Evolutionary conservation across 2,113 vertebrate species (phyloP), one percentile per base, ranked within the genome.

Genomic region (Barnardius zonarius): DNA sequence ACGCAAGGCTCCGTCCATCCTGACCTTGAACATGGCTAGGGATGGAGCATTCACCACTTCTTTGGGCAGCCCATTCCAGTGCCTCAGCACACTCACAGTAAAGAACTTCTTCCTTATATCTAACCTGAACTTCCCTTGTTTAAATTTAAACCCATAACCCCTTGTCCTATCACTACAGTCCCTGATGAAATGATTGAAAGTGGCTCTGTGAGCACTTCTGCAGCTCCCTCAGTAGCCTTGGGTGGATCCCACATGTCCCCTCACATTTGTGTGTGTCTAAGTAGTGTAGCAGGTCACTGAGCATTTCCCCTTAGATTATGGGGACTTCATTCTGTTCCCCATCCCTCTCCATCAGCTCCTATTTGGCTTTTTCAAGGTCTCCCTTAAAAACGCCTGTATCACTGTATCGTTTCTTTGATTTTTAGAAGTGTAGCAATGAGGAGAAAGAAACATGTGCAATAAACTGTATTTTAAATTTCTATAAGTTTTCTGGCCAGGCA

Each of bases 381-480:
- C 57, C 84, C 31, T 85, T 78, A 70, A 54, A 95, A 86, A 31
- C 13, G 84, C 20, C 31, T 82, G 13, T 67, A 46, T 44, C 37
- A 28, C 33, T 66, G 15, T 73, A 20, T 77, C 25, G 66, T 81
- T 93, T 82, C 13, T 77, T 89, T 92, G 46, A 7, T 78, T 93
- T 95, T 92, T 33, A 27, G n/a, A 93, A 95, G 89, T 81, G 25
- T 57, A 91, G 85, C 91, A 97, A 70, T 95, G 83, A 35, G 1
- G 94, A 83, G 23, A 89, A 86, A 70, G 41, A 86, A 69, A 94
- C 76, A 44, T 19, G 72, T 96, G 68, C 28, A 96, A 89, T 92
- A 93, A 96, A 57, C 25, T 91, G 72, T 86, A 93, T 96, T 97
- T 96, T 88, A 92, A 83, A 93, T 84, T 95, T 96, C 77, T 80